Evolutionary conservation across 2,888 invertebrate species (phyloP).

Genomic region (Linnaemya tessellans): DNA sequence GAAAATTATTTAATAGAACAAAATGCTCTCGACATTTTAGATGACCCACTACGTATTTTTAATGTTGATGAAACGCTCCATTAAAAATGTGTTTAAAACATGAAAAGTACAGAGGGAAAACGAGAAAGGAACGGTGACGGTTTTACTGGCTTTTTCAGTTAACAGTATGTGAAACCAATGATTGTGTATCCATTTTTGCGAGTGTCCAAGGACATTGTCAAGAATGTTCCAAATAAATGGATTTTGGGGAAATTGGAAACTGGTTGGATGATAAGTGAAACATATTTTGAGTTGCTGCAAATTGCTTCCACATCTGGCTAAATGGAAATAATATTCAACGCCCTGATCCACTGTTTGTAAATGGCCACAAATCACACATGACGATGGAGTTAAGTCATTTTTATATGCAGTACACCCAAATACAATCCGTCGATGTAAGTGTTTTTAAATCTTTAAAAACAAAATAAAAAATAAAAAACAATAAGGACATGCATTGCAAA

Average conservation of each 20-base stretch:
- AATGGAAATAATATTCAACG: too few species aligned
- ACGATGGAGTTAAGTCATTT: neutral
- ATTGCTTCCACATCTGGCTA: neutral
- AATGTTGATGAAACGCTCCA: too few species aligned
- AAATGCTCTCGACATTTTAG: too few species aligned
- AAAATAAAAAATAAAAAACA: neutral
- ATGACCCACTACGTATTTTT: too few species aligned
- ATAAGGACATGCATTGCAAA: constrained; percentile 5
- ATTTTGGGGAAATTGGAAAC: too few species aligned
- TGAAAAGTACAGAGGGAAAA: constrained; percentile 30
- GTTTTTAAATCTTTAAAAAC: too few species aligned
- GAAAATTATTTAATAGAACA: constrained; percentile 43
- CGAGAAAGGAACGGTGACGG: constrained; percentile 56
- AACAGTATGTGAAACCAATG: constrained; percentile 55
- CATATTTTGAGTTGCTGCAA: constrained; percentile 38
- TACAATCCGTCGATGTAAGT: too few species aligned
- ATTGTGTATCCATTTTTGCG: constrained; percentile 43
- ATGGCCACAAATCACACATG: neutral
- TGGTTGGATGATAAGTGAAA: constrained; percentile 49
- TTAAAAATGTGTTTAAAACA: too few species aligned
- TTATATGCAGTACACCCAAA: too few species aligned
- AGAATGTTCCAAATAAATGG: constrained; percentile 45
- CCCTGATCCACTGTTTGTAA: neutral
- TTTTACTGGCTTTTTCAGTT: constrained; percentile 39
- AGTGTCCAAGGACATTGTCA: constrained; percentile 44